Evolutionary conservation across 2,797 vertebrate species (phyloP).

Genomic region (Sebastes vulpes): DNA sequence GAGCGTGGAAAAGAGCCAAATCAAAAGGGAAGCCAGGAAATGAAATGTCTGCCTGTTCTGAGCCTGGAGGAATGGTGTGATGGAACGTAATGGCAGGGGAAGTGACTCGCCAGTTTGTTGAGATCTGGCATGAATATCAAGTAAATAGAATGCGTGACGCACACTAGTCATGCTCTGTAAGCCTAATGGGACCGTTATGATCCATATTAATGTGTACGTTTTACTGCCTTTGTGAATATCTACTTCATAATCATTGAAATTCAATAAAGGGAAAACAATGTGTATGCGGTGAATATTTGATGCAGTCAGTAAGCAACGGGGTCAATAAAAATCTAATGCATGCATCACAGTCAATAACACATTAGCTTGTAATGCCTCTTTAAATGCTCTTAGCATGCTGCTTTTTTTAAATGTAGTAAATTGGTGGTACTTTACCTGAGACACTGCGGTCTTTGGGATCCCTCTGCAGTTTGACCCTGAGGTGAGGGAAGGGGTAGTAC

Average conservation of each 20-base stretch:
- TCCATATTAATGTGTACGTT: background rate
- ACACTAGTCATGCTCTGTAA: slow-evolving; percentile 18
- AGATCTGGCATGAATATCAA: slow-evolving; percentile 52
- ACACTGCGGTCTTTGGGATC: slow-evolving; percentile 97
- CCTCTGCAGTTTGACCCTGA: slow-evolving; percentile 93
- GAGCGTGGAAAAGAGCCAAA: slow-evolving; percentile 69
- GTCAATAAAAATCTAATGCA: slow-evolving; percentile 27
- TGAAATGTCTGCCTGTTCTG: slow-evolving; percentile 66
- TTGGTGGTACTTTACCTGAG: slow-evolving; percentile 91
- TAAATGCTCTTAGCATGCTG: background rate
- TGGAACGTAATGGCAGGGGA: slow-evolving; percentile 35
- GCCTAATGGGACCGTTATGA: background rate
- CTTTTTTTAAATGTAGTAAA: slow-evolving; percentile 4
- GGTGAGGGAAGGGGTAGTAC: slow-evolving; percentile 94
- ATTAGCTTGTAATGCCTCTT: slow-evolving; percentile 7
- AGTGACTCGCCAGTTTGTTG: slow-evolving; percentile 41
- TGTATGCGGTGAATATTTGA: slow-evolving; percentile 9
- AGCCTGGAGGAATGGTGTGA: slow-evolving; percentile 56
- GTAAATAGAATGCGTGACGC: slow-evolving; percentile 38
- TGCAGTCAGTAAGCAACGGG: slow-evolving; percentile 23
- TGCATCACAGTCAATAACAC: slow-evolving; percentile 30
- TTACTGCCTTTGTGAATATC: background rate
- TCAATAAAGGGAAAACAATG: background rate
- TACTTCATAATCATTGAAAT: background rate
- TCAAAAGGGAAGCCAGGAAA: slow-evolving; percentile 63